Base-by-base conservation (phyloP, 2,113 vertebrate species). In the Oreochromis aureus region DNA sequence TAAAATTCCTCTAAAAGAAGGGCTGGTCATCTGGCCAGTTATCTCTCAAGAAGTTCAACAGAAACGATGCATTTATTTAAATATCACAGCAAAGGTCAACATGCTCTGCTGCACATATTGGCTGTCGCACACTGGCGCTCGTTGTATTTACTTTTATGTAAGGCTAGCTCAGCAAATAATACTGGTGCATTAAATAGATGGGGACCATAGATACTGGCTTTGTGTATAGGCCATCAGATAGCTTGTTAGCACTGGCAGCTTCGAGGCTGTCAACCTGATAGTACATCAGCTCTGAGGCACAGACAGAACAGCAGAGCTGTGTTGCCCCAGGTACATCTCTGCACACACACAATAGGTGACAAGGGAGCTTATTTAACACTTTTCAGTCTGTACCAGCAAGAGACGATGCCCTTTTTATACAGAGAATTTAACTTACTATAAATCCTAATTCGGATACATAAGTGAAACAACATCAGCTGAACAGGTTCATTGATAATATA, bases 361-460 rank as follows among this genome's bases (percentile, higher is more conserved):
- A 1, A 16, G 22, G 69, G 22, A 73, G 69, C n/a, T 4, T 73
- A 6, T 73, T 73, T 73, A 46, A 73, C 66, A 71, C 66, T 44
- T 24, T 18, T 27, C 39, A 3, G 22, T 27, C 69, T 73, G 69
- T 18, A 30, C 15, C 69, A 73, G 41, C 41, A 46, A 73, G 41
- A 16, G 15, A 46, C 2, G 2, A 48, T 73, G 5, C 30, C 22
- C 69, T 73, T 73, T 30, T 48, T 44, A 53, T 19, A 10, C 18
- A 73, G 41, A 73, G 4, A 73, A 73, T 0, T 6, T 44, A 71
- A 16, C 66, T 15, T 16, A 44, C 13, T 24, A 44, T 6, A 0
- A 71, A 39, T 22, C 18, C 18, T 3, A 44, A 44, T 44, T 44
- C 0, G 0, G 19, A 71, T 44, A 71, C 3, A 71, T 44, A 71